Evolutionary conservation across 2,888 invertebrate genomes (phyloP).

Genomic region (Eulithis testata): DNA sequence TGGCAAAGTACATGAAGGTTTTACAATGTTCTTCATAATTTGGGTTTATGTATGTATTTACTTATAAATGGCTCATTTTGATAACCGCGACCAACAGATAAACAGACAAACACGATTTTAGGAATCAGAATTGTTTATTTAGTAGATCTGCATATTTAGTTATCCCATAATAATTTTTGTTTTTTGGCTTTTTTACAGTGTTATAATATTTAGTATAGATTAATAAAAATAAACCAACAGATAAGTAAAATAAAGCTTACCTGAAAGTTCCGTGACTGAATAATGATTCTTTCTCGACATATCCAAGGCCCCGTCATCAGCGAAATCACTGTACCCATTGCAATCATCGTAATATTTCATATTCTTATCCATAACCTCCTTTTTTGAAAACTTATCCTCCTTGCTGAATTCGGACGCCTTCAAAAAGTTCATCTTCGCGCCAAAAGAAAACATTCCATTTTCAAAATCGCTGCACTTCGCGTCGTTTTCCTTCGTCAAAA

Average conservation of each 20-base stretch:
- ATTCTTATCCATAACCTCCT: conserved; percentile 70
- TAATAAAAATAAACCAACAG: no score
- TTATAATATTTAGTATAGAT: no score
- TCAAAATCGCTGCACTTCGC: conserved; percentile 71
- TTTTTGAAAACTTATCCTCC: conserved; percentile 62
- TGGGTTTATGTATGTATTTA: no score
- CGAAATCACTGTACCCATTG: conserved; percentile 67
- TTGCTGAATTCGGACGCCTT: conserved; percentile 60
- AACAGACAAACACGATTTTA: no score
- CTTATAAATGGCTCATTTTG: no score
- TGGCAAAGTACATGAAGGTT: no score
- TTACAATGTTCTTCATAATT: no score
- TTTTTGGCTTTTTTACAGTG: no score
- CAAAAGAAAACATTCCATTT: conserved; percentile 74
- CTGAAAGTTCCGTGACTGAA: conserved; percentile 78
- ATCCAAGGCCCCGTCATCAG: conserved; percentile 76
- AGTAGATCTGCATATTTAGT: no score
- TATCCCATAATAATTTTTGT: no score
- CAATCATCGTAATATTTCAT: conserved; percentile 76
- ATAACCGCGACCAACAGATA: no score
- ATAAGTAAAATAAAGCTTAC: conserved; percentile 46
- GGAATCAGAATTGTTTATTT: no score
- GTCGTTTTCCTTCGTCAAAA: conserved; percentile 85
- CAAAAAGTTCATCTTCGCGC: conserved; percentile 71
- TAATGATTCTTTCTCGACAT: conserved; percentile 80